A percentile compares a stretch with the other conserved stretches of the same genome.
Conservation (phyloP, 2,797 vertebrate species). For the Chelmon rostratus region DNA sequence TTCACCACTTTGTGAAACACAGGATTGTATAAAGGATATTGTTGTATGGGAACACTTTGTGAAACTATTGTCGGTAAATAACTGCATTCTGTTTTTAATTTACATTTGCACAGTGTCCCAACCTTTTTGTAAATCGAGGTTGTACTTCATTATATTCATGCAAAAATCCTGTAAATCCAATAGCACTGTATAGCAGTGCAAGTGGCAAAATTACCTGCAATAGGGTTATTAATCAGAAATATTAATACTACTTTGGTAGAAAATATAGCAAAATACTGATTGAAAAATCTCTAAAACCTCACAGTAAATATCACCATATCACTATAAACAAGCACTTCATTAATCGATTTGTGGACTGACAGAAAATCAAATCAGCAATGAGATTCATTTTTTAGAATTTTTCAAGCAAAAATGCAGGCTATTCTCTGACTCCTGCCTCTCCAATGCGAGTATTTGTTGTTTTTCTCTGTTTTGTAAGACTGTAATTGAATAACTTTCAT, state of each 20-base stretch:
- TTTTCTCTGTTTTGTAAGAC: neutral
- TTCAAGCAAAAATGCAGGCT: neutral
- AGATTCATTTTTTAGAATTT: slow-evolving; percentile 8
- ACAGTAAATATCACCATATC: neutral
- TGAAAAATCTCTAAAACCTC: neutral
- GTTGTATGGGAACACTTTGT: no score
- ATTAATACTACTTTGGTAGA: slow-evolving; percentile 1
- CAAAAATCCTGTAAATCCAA: slow-evolving; percentile 4
- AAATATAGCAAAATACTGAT: neutral
- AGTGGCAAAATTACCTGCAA: neutral
- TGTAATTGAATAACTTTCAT: slow-evolving; percentile 1
- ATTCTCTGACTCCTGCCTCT: neutral
- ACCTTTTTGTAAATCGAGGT: no score
- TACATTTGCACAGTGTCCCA: no score
- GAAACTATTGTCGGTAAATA: no score
- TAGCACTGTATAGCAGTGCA: neutral
- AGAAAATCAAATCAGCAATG: neutral
- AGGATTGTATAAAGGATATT: no score
- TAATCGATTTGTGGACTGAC: neutral
- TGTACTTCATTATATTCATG: neutral
- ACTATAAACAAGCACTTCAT: neutral
- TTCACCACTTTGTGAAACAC: no score
- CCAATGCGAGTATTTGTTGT: neutral
- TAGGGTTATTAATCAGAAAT: neutral
- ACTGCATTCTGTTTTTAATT: no score